Percentiles rank a stretch among this genome's conserved stretches.
Evolutionary conservation across 1,140 invertebrate genomes (phyloP).

Genomic region (Chelonus insularis): DNA sequence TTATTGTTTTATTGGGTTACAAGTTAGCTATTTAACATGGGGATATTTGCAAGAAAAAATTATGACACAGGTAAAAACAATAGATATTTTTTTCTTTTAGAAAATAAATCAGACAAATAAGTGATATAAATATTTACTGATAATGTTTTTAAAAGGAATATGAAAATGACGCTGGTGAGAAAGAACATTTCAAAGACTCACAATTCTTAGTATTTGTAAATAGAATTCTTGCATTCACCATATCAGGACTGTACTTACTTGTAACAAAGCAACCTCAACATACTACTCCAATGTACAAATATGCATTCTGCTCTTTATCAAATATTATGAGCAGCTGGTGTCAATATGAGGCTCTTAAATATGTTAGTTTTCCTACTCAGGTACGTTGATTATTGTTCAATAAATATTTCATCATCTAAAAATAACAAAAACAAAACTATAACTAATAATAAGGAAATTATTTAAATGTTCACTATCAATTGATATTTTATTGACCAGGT

Average conservation of each 20-base stretch:
- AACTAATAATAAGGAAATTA: no score
- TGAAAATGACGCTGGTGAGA: constrained; percentile 62
- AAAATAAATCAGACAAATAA: no score
- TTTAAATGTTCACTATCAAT: neutral
- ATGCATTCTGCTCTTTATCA: constrained; percentile 94
- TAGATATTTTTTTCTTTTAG: neutral
- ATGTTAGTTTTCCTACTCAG: constrained; percentile 97
- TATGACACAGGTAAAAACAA: constrained; percentile 74
- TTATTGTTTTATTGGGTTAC: constrained; percentile 86
- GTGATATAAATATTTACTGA: no score
- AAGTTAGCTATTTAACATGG: constrained; percentile 91
- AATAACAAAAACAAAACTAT: no score
- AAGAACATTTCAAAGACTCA: constrained; percentile 83
- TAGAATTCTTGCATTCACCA: constrained; percentile 80
- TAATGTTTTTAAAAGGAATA: no score
- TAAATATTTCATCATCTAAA: no score
- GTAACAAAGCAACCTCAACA: constrained; percentile 71
- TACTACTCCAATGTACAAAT: constrained; percentile 90
- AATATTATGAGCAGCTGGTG: constrained; percentile 99
- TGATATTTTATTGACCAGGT: constrained; percentile 64
- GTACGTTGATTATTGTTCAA: no score
- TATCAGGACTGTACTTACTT: constrained; percentile 69
- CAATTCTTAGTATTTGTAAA: constrained; percentile 96
- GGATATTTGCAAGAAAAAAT: constrained; percentile 93
- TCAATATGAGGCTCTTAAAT: constrained; percentile 99